These are phyloP conservation scores for Zeus faber DNA, from an alignment of 2,113 vertebrate species.

Conservation along the genomic window DNA sequence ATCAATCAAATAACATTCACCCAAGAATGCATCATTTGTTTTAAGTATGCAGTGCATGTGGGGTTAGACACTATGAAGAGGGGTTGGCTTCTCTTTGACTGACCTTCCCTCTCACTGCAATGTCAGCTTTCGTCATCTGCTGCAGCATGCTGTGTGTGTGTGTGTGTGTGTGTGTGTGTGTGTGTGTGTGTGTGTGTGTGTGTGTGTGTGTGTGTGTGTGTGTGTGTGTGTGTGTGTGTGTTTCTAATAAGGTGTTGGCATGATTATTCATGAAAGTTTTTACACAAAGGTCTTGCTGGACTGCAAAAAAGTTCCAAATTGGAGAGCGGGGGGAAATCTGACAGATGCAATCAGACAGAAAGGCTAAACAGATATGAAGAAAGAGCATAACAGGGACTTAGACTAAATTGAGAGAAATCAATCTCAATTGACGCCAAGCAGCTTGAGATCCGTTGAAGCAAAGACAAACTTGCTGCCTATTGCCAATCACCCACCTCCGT, in stretches of 20 bases:
- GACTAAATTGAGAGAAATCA: neutral
- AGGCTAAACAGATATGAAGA: neutral
- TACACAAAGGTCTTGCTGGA: too few relatives aligned
- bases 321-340: too few relatives aligned
- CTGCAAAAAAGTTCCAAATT: neutral
- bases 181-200: neutral
- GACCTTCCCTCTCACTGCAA: slow-evolving; percentile 1
- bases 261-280: neutral
- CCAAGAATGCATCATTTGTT: too few relatives aligned
- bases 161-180: neutral
- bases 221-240: neutral
- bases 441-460: neutral
- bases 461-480: neutral
- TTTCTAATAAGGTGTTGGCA: slow-evolving; percentile 3
- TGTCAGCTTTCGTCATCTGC: slow-evolving; percentile 15
- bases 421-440: neutral
- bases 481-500: too few relatives aligned
- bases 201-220: neutral
- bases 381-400: neutral
- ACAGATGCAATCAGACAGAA: neutral
- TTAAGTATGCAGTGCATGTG: too few relatives aligned
- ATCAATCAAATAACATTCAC: too few relatives aligned
- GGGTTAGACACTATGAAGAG: too few relatives aligned
- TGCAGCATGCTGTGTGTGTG: neutral
- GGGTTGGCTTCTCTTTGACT: too few relatives aligned